Percentiles rank a stretch among this genome's conserved stretches.
Evolutionary conservation across 2,888 invertebrate genomes (phyloP).

Genomic region (Osmoderma eremita): DNA sequence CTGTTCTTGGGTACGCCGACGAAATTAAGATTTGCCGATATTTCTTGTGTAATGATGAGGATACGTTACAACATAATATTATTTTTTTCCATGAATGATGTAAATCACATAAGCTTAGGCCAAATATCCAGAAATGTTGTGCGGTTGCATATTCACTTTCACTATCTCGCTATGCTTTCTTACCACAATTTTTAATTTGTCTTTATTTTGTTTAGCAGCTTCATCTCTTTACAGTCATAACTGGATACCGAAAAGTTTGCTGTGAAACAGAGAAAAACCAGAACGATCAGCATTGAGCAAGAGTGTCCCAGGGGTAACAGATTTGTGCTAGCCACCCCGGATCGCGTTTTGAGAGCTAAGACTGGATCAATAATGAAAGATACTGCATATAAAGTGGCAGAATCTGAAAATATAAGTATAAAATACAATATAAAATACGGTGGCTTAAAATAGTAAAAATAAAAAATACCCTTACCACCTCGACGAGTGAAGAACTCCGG

Average conservation of each 20-base stretch:
- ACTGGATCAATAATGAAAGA: conserved; percentile 78
- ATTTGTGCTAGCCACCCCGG: conserved; percentile 90
- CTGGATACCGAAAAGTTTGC: conserved; percentile 51
- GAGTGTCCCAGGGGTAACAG: conserved; percentile 98
- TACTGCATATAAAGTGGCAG: conserved; percentile 86
- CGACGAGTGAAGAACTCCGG: no score
- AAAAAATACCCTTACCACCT: no score
- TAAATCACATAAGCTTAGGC: no score
- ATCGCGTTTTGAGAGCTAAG: conserved; percentile 81
- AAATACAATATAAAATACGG: no score
- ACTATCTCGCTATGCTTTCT: conserved; percentile 76
- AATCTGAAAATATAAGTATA: no score
- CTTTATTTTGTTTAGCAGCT: conserved; percentile 88
- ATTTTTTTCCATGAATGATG: no score
- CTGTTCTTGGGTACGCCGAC: no score
- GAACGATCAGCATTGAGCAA: conserved; percentile 88
- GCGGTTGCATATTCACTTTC: no score
- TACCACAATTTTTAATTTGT: conserved; percentile 92
- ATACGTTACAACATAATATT: no score
- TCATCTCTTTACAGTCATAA: conserved; percentile 71
- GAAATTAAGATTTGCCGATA: no score
- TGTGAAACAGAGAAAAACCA: conserved; percentile 31
- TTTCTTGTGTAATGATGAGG: no score
- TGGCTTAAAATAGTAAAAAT: no score
- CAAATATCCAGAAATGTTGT: conserved; percentile 93